Base-by-base conservation (phyloP, 2,888 invertebrate species). In the Eudemis profundana region DNA sequence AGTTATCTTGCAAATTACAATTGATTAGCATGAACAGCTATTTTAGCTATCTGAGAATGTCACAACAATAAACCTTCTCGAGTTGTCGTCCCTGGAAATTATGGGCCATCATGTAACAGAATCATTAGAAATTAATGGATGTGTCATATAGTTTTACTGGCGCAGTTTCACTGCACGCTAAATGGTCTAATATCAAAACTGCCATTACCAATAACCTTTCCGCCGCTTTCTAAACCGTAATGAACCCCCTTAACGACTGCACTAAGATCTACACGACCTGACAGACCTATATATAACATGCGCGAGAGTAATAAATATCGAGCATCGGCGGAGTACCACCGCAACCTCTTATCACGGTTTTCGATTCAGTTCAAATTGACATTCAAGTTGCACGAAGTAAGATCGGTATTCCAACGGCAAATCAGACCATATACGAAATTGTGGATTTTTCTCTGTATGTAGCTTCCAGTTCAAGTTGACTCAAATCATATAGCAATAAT, bases 401-500 rank as follows among this genome's bases (percentile, higher is more conserved):
- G 19, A 44, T 33, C 4, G 21, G n/a, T 0, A 44, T 56, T 56
- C 56, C 19, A n/a, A 40, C n/a, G 44, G 2, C 4, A 44, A 44
- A 56, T 56, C 3, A 8, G 56, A 44, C 19, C 19, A 27, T 44
- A 56, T 56, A 29, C 27, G 56, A 56, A 4, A 42, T 17, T 56
- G 3, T 27, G 17, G 17, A 44, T 56, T 17, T 42, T 40, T 7
- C 42, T 42, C 21, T 3, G 27, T 40, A 44, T 47, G 46, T 57
- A 44, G 53, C 47, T 29, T 36, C 29, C 21, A 56, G 49, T 57
- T 50, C 44, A 51, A 56, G 46, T 40, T 61, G 60, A 60, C 67
- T 77, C 68, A 73, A 76, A 78, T 73, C 61, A 74, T 75, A 79
- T 75, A 72, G 77, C 74, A 74, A 76, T 77, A 81, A 83, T 74